A percentile compares a stretch with the other conserved stretches of the same genome.
These are phyloP conservation scores for Melieria picta DNA, from an alignment of 2,888 invertebrate species.

Conservation along the genomic window DNA sequence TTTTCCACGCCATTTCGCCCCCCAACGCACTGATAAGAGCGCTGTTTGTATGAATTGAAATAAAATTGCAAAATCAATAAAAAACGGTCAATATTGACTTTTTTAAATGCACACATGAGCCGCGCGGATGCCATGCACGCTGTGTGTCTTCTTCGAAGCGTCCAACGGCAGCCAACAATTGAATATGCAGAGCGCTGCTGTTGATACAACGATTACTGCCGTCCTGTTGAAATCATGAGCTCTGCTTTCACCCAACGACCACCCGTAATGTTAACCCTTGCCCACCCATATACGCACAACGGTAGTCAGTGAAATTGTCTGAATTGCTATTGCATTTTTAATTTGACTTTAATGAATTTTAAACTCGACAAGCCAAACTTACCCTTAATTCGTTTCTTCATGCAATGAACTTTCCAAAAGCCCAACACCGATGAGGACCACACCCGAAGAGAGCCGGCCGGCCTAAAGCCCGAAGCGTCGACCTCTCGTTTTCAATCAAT, in stretches of 20 bases:
- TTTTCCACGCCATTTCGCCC: no score
- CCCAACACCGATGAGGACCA: conserved; percentile 1
- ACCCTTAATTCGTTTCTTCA: conserved; percentile 13
- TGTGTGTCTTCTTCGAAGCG: neutral
- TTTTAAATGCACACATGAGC: conserved; percentile 27
- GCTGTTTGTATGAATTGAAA: conserved; percentile 32
- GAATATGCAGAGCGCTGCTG: no score
- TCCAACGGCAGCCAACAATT: neutral
- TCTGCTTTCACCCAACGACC: no score
- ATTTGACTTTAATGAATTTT: conserved; percentile 63
- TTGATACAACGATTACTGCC: no score
- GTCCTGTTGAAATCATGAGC: no score
- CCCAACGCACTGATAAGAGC: conserved; percentile 7
- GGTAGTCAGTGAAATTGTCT: no score
- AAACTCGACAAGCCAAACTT: conserved; percentile 52
- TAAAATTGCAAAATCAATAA: conserved; percentile 33
- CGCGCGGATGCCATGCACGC: neutral
- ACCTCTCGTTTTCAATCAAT: conserved; percentile 32
- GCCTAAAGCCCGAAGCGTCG: conserved; percentile 25
- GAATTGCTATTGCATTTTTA: conserved; percentile 50
- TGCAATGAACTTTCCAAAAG: conserved; percentile 27
- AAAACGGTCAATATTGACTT: conserved; percentile 34
- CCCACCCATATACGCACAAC: no score
- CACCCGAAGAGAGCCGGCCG: conserved; percentile 38
- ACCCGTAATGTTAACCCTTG: no score